Percentiles rank a stretch among this genome's conserved stretches.
phyloP scores from a whole-genome alignment of 1,140 invertebrate genomes.

The Eriosoma lanigerum region DNA sequence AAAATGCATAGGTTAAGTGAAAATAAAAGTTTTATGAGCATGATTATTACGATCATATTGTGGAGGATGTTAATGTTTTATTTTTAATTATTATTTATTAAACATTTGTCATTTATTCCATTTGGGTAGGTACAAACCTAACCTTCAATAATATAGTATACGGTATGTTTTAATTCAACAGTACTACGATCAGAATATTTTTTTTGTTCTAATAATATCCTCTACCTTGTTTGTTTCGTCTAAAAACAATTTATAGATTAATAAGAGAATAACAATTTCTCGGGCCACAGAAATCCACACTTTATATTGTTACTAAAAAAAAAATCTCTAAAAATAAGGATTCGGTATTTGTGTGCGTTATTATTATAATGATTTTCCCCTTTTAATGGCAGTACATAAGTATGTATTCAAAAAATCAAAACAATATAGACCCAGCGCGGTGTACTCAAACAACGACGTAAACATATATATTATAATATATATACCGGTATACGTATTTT shows the following conservation, averaged over 20 bases:
- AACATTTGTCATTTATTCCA: constrained; percentile 15
- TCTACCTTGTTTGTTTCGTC: background rate
- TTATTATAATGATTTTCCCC: background rate
- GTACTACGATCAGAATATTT: background rate
- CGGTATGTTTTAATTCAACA: background rate
- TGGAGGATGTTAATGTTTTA: background rate
- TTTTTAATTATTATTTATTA: background rate
- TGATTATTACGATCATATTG: background rate
- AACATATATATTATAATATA: too few relatives aligned
- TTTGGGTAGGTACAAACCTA: background rate
- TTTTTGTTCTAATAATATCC: constrained; percentile 21
- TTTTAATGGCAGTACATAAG: background rate
- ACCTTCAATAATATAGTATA: constrained; percentile 19
- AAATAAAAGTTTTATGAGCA: constrained; percentile 1
- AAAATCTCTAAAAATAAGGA: too few relatives aligned
- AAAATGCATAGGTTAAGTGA: background rate
- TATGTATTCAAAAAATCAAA: background rate
- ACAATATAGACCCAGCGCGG: background rate
- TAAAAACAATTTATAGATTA: too few relatives aligned
- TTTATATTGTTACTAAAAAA: background rate
- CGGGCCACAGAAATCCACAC: background rate
- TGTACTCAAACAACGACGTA: background rate
- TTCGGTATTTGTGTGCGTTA: background rate
- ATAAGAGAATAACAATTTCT: background rate
- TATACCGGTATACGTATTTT: background rate